Conservation (phyloP, 2,888 invertebrate genomes). For the Ormia ochracea region DNA sequence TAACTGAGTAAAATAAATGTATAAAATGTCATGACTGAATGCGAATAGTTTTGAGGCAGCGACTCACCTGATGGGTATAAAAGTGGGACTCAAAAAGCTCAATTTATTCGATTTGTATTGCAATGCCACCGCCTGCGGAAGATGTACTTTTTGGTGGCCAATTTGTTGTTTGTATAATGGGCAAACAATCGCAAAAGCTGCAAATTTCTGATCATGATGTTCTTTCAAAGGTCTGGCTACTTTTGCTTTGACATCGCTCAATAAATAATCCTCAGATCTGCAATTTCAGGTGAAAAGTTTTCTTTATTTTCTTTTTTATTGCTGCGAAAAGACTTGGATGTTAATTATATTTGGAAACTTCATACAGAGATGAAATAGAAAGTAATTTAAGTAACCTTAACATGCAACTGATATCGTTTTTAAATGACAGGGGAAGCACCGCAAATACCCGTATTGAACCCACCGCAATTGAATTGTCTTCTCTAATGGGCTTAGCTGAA, state of each 20-base stretch:
- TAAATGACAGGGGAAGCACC: slow-evolving; percentile 68
- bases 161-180: slow-evolving; percentile 66
- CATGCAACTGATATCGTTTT: slow-evolving; percentile 68
- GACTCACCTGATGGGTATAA: slow-evolving; percentile 72
- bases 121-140: slow-evolving; percentile 73
- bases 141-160: slow-evolving; percentile 55
- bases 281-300: neutral
- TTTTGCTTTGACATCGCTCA: slow-evolving; percentile 69
- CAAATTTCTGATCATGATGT: slow-evolving; percentile 77
- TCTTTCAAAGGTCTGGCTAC: slow-evolving; percentile 77
- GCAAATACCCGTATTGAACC: slow-evolving; percentile 73
- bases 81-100: slow-evolving; percentile 72
- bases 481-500: slow-evolving; percentile 64
- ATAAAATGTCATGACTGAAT: neutral
- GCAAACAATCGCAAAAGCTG: slow-evolving; percentile 76
- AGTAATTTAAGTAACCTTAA: slow-evolving; percentile 66
- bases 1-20: slow-evolving; percentile 64
- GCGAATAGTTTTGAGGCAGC: neutral
- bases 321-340: no score
- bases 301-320: no score
- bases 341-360: no score
- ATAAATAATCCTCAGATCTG: slow-evolving; percentile 70
- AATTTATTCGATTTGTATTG: slow-evolving; percentile 70
- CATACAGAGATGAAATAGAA: neutral
- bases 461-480: slow-evolving; percentile 56